Conservation (phyloP, 2,113 vertebrate genomes). For the Ciconia boyciana region DNA sequence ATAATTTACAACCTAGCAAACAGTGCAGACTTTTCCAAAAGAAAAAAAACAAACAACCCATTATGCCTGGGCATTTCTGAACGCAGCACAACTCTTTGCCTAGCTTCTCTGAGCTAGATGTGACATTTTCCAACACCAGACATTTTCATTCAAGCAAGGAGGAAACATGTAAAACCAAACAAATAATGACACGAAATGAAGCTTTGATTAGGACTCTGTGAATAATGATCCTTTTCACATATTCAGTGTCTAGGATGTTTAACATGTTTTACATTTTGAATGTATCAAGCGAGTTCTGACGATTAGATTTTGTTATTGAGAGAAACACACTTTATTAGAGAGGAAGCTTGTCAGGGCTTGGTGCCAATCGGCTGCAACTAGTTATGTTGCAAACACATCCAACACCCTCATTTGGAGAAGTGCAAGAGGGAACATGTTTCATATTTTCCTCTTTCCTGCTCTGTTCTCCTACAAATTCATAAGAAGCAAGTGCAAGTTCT, state of each 20-base stretch:
- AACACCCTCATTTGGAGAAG: not conserved
- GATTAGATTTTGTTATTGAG: not conserved
- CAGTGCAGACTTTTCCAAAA: not conserved
- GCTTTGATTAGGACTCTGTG: constrained; percentile 55
- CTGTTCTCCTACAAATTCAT: not conserved
- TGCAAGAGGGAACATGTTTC: constrained; percentile 61
- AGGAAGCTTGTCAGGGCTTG: constrained; percentile 58
- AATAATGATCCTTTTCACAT: constrained; percentile 51
- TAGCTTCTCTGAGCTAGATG: not conserved
- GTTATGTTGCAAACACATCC: constrained; percentile 10
- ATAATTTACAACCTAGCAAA: constrained; percentile 40
- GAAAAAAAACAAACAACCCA: not conserved
- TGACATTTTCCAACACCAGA: not conserved
- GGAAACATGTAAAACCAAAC: constrained; percentile 56
- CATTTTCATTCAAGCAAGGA: constrained; percentile 53
- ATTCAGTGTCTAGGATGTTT: constrained; percentile 27
- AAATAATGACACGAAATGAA: constrained; percentile 52
- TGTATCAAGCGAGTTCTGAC: not conserved
- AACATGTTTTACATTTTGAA: constrained; percentile 21
- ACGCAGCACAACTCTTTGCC: not conserved
- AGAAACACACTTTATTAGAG: constrained; percentile 29
- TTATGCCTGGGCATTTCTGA: not conserved
- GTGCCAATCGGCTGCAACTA: constrained; percentile 7
- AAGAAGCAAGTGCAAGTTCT: not conserved
- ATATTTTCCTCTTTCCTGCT: constrained; percentile 8